A percentile compares a stretch with the other conserved stretches of the same genome.
Evolutionary conservation across 2,888 invertebrate species (phyloP).

Genomic region (Chymomyza procnemis): DNA sequence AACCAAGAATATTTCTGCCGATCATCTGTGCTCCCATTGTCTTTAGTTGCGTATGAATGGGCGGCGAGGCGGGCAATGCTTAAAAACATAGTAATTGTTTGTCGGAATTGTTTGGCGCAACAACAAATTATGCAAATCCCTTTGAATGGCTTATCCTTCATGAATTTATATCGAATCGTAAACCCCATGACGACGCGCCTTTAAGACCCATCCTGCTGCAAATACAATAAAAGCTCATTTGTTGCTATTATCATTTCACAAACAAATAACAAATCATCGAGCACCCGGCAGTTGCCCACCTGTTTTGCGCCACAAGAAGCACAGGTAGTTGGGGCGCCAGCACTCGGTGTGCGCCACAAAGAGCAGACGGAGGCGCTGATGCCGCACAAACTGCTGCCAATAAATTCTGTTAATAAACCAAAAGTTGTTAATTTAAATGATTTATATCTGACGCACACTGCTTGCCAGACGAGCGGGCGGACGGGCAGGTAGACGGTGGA

Average conservation of each 20-base stretch:
- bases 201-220: conserved; percentile 54
- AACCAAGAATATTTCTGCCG: background rate
- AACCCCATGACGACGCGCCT: conserved; percentile 44
- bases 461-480: conserved; percentile 29
- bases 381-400: conserved; percentile 72
- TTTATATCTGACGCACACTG: conserved; percentile 56
- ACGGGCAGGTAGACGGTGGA: background rate
- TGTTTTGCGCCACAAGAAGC: conserved; percentile 26
- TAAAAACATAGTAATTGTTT: conserved; percentile 40
- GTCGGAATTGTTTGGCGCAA: background rate
- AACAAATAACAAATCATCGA: conserved; percentile 70
- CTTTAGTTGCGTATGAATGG: background rate
- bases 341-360: conserved; percentile 39
- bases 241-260: conserved; percentile 73
- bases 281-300: conserved; percentile 34
- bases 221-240: conserved; percentile 72
- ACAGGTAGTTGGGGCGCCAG: background rate
- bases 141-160: conserved; percentile 70
- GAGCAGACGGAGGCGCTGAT: conserved; percentile 52
- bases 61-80: conserved; percentile 16
- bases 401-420: conserved; percentile 76
- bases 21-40: background rate
- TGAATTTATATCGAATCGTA: conserved; percentile 70
- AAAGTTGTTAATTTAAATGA: conserved; percentile 77
- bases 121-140: conserved; percentile 65